Conservation (phyloP, 1,140 invertebrate species). For the Zaprionus ghesquierei region DNA sequence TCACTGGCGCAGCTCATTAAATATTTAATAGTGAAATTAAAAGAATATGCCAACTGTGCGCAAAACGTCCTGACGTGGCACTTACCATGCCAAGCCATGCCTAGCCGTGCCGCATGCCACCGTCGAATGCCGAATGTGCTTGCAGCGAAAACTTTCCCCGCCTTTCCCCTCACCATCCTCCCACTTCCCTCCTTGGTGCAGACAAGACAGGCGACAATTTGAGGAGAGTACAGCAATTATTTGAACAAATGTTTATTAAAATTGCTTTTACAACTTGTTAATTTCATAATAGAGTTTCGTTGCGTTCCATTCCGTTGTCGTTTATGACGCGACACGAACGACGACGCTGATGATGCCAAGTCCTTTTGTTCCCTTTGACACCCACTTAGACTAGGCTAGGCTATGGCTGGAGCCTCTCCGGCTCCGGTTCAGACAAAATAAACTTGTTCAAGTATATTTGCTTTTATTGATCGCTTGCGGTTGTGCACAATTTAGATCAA, state of each 20-base stretch:
- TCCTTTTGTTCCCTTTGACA: constrained; percentile 23
- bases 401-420: neutral
- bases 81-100: constrained; percentile 4
- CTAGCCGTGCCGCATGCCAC: constrained; percentile 14
- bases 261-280: constrained; percentile 71
- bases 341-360: constrained; percentile 1
- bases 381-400: constrained; percentile 1
- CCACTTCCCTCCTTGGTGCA: neutral
- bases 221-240: constrained; percentile 51
- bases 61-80: constrained; percentile 32
- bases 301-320: constrained; percentile 1
- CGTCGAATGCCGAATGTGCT: constrained; percentile 33
- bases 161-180: no score
- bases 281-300: constrained; percentile 51
- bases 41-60: constrained; percentile 67
- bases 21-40: constrained; percentile 77
- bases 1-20: constrained; percentile 63
- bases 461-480: constrained; percentile 74
- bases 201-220: constrained; percentile 18
- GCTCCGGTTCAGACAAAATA: constrained; percentile 37
- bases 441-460: constrained; percentile 54
- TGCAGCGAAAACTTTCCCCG: constrained; percentile 35
- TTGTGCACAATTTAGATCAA: constrained; percentile 79
- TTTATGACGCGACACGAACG: neutral
- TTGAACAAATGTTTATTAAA: constrained; percentile 65